These are phyloP conservation scores for Sinelater perroti DNA, from an alignment of 2,888 invertebrate species.

Conservation along the genomic window DNA sequence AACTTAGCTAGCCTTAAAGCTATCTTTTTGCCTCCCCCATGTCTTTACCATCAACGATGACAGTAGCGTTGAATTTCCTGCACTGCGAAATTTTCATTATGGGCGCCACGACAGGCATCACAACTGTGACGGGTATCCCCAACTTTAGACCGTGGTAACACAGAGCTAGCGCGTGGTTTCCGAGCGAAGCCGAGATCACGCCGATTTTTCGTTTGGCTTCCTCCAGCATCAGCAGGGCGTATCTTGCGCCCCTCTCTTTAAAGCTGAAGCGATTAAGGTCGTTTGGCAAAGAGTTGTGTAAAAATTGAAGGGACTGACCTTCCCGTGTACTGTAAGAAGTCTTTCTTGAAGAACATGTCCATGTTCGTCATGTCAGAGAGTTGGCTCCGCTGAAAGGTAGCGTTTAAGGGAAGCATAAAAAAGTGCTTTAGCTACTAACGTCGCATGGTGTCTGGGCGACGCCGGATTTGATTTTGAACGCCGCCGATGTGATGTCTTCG, in stretches of 20 bases:
- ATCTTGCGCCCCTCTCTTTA: slow-evolving; percentile 93
- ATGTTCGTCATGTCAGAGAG: slow-evolving; percentile 81
- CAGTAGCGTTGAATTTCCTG: slow-evolving; percentile 82
- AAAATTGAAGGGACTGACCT: no score
- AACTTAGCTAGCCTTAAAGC: slow-evolving; percentile 81
- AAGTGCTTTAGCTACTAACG: slow-evolving; percentile 64
- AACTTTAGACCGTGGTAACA: slow-evolving; percentile 74
- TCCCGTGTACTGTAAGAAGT: slow-evolving; percentile 94
- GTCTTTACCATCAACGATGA: slow-evolving; percentile 82
- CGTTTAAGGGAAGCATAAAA: neutral
- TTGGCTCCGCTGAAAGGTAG: slow-evolving; percentile 75
- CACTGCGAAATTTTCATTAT: slow-evolving; percentile 96
- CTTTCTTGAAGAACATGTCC: slow-evolving; percentile 92
- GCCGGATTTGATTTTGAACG: slow-evolving; percentile 85
- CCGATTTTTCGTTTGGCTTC: slow-evolving; percentile 77
- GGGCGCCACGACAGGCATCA: slow-evolving; percentile 96
- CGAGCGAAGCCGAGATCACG: slow-evolving; percentile 92
- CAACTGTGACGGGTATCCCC: slow-evolving; percentile 75
- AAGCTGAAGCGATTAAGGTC: slow-evolving; percentile 75
- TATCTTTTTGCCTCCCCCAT: slow-evolving; percentile 85
- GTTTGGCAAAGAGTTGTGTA: no score
- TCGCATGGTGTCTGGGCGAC: slow-evolving; percentile 87
- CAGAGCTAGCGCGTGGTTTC: slow-evolving; percentile 90
- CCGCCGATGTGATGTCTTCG: slow-evolving; percentile 89
- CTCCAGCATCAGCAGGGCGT: slow-evolving; percentile 79